phyloP scores from a whole-genome alignment of 2,797 vertebrate genomes.

The Gymnothorax javanicus region DNA sequence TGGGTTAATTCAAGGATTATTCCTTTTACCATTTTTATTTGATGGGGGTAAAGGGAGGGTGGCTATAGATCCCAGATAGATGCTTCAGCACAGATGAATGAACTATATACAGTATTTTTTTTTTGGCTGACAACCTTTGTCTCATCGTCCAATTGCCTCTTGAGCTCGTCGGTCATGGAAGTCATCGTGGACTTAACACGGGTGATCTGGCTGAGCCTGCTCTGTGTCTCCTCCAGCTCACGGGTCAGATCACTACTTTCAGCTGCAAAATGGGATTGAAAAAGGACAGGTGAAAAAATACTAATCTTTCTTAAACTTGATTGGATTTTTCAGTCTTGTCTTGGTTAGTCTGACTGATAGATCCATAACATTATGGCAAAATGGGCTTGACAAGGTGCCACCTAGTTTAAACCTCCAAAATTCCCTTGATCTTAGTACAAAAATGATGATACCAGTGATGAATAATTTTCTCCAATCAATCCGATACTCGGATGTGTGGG shows the following conservation, averaged over 20 bases:
- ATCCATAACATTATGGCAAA: neutral
- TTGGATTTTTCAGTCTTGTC: neutral
- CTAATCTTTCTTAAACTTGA: neutral
- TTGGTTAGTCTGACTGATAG: neutral
- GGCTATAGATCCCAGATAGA: neutral
- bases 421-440: neutral
- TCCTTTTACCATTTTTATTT: neutral
- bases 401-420: neutral
- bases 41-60: neutral
- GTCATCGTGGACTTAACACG: conserved; percentile 64
- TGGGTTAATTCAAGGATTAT: neutral
- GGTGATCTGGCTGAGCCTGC: conserved; percentile 65
- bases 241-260: conserved; percentile 66
- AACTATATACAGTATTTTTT: neutral
- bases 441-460: neutral
- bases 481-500: neutral
- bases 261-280: conserved; percentile 47
- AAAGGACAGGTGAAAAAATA: neutral
- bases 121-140: conserved; percentile 57
- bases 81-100: neutral
- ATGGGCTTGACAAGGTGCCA: neutral
- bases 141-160: conserved; percentile 70
- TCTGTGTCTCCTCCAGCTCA: conserved; percentile 64
- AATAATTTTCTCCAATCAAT: neutral
- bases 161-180: conserved; percentile 65